Base-by-base conservation (phyloP, 2,113 vertebrate species). In the Amphiprion ocellaris region DNA sequence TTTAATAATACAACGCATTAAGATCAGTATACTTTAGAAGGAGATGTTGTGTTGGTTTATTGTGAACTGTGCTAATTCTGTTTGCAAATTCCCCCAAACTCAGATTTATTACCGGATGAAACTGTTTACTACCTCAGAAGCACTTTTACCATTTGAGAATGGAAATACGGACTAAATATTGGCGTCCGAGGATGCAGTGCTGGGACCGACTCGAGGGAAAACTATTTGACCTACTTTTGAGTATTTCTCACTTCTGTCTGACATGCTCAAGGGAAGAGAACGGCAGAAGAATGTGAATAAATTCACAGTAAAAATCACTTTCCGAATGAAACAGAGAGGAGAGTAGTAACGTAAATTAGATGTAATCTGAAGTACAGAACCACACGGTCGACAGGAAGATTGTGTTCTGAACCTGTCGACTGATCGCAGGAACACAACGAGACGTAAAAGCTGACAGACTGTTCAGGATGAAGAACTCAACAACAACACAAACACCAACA, bases 161-260 rank as follows among this genome's bases (percentile, higher is more conserved):
- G 86, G 83, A 87, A 91, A 90, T 26, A 53, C 24, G 66, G 82
- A 79, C 44, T 37, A 78, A 66, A 81, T 85, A 70, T 70, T 80
- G 74, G 63, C 88, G 85, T 70, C 66, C 47, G 33, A 61, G 37
- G 37, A 60, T 77, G 41, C 86, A 73, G 85, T 69, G 47, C 65
- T 84, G 33, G 72, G 77, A 81, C 33, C 33, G 60, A 82, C 74
- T 77, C 65, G 5, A 73, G 78, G 88, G 87, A 69, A 90, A 94
- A 90, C 65, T 86, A 91, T 89, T 84, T 93, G 92, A 94, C 92
- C 93, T 94, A 93, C 90, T 94, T 93, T 87, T 79, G 52, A 86
- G 59, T 74, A 83, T 88, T 88, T 92, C 83, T 85, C 80, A 83
- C 84, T 89, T 85, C 70, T 84, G 64, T 85, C 72, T 85, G 79